These are phyloP conservation scores for Zosterops borbonicus DNA, from an alignment of 2,113 vertebrate genomes.

Conservation along the genomic window DNA sequence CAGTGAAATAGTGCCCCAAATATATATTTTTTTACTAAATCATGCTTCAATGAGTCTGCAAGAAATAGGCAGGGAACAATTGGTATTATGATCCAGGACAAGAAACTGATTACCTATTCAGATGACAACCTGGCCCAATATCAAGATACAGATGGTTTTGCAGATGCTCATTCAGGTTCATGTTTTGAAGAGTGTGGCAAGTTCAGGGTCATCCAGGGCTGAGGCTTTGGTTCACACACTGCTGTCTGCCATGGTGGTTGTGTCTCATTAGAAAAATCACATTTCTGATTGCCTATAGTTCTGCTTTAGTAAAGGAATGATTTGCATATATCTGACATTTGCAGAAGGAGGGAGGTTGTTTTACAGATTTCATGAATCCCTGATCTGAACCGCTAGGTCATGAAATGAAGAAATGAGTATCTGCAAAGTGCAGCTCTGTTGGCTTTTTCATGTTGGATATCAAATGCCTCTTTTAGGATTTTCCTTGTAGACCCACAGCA, in stretches of 20 bases:
- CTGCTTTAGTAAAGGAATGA: background rate
- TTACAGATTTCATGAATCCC: constrained; percentile 12
- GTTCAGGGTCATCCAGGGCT: background rate
- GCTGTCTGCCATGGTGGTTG: background rate
- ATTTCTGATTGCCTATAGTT: background rate
- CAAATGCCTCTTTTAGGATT: background rate
- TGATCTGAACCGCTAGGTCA: background rate
- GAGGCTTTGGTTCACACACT: background rate
- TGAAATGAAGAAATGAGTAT: constrained; percentile 14
- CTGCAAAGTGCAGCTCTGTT: background rate
- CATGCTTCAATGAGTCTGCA: background rate
- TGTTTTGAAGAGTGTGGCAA: background rate
- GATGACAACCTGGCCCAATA: background rate
- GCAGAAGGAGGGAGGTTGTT: background rate
- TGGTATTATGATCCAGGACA: background rate
- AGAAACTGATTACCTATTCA: background rate
- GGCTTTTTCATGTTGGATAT: background rate
- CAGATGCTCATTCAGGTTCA: background rate
- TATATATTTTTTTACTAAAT: background rate
- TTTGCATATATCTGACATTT: constrained; percentile 11
- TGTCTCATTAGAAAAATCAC: background rate
- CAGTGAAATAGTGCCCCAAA: background rate
- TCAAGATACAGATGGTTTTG: background rate
- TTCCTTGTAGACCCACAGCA: background rate
- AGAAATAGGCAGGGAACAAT: background rate